Evolutionary conservation across 2,113 vertebrate genomes (phyloP), one percentile per base, ranked within the genome.

Genomic region (Seriola quinqueradiata): DNA sequence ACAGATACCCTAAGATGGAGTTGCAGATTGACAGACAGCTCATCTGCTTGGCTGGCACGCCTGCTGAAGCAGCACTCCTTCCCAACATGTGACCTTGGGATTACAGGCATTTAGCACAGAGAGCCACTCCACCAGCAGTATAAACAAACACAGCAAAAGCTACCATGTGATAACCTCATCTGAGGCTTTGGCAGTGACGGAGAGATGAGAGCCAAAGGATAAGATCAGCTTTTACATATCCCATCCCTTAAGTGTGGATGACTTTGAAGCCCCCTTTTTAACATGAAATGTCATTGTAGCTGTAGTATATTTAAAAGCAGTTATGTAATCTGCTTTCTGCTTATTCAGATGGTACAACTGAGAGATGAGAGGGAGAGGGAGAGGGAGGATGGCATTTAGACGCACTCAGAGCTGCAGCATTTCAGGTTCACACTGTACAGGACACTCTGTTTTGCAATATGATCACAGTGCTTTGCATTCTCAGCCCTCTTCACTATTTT

Each of bases 41-140:
- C 70, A 82, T 89, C 87, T 75, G 82, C 77, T 76, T 12, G 40
- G 34, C 80, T 61, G 80, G 58, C 68, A 16, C 2, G 42, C 40
- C 70, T 83, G 90, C 87, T 90, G 91, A 88, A 52, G 85, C 83
- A 58, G 83, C 81, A 8, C 70, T 85, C 67, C 79, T 54, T 46
- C 54, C 68, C 71, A 71, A 59, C 88, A 87, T 44, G 91, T 89
- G 91, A 91, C 83, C 66, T 42, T 61, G 60, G 86, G 90, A 90
- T 91, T 90, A 90, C 34, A 66, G 58, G 83, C 81, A 8, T 86
- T 87, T 60, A 78, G 67, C 83, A 40, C 34, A 38, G 74, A 70
- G 70, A 83, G 75, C 66, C 75, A 63, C 85, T 87, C 77, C 57
- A 25, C 59, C 3, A 44, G 60, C 84, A 69, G 72, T 0, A 13